Base-by-base conservation (phyloP, 2,888 invertebrate genomes). In the Zele albiditarsus region DNA sequence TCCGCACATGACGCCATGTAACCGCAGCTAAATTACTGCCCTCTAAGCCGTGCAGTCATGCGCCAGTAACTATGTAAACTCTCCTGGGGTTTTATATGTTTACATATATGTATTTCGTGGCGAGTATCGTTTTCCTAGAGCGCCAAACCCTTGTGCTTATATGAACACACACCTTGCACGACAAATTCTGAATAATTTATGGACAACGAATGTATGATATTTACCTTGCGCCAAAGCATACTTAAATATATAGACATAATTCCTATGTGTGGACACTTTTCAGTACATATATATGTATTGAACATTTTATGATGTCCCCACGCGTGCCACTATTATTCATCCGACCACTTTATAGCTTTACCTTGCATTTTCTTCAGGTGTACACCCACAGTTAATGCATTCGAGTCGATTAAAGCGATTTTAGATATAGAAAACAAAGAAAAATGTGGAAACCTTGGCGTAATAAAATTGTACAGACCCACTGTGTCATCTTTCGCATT, bases 41-140 rank as follows among this genome's bases (percentile, higher is more conserved):
- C 28, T 42, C 20, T 58, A 31, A 38, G 25, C 49, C 46, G 57
- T 57, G 57, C 53, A 68, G 20, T 49, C 57, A 68, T 57, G 33
- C 49, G n/a, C 58, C 23, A 67, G 25, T 58, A 73, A 67, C 73
- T 67, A 66, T 66, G 67, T 58, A 73, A 73, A 67, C 73, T 58
- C 67, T 20, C 58, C 12, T 25, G 33, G 46, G 67, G 33, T 67
- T 66, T 38, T 65, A 38, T 66, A 57, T 46, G 57, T 57, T 66
- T 57, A 57, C 23, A 23, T 38, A 38, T 65, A 33, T 23, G 33
- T 38, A 65, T 25, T 42, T 65, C 5, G 23, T 5, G 4, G 42
- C 14, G 23, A 65, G 38, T 46, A 16, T 25, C 67, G 16, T 33
- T 49, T 31, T 53, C n/a, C 53, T 20, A 12, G 28, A 68, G 68